These are phyloP conservation scores for Phengaris arion DNA, from an alignment of 2,888 invertebrate species.

Conservation along the genomic window DNA sequence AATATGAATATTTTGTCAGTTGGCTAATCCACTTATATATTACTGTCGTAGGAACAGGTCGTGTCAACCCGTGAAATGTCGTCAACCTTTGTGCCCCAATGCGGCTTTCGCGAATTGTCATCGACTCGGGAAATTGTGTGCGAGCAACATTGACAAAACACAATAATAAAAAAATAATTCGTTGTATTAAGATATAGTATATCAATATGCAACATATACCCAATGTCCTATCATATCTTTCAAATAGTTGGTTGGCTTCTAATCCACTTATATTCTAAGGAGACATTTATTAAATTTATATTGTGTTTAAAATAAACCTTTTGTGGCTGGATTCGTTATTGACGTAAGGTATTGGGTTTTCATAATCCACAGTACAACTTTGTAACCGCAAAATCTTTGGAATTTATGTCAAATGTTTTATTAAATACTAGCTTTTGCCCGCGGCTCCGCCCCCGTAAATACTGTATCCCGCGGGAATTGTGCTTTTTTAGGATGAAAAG, in stretches of 20 bases:
- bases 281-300: constrained; percentile 32
- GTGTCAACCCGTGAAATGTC: not conserved
- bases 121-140: too few relatives aligned
- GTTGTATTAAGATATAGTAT: too few relatives aligned
- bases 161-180: too few relatives aligned
- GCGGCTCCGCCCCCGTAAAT: too few relatives aligned
- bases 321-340: not conserved
- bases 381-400: not conserved
- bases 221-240: not conserved
- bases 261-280: constrained; percentile 33
- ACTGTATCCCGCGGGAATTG: too few relatives aligned
- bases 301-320: constrained; percentile 15
- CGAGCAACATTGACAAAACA: too few relatives aligned
- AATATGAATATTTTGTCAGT: constrained; percentile 29
- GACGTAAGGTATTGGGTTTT: not conserved
- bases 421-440: not conserved
- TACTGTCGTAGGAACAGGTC: not conserved
- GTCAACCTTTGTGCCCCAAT: not conserved
- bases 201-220: not conserved
- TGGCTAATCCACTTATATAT: not conserved
- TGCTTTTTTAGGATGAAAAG: too few relatives aligned
- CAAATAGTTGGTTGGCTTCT: not conserved
- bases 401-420: not conserved
- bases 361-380: constrained; percentile 1
- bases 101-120: too few relatives aligned